Conservation (phyloP, 2,797 vertebrate genomes). For the Triplophysa bombifrons region DNA sequence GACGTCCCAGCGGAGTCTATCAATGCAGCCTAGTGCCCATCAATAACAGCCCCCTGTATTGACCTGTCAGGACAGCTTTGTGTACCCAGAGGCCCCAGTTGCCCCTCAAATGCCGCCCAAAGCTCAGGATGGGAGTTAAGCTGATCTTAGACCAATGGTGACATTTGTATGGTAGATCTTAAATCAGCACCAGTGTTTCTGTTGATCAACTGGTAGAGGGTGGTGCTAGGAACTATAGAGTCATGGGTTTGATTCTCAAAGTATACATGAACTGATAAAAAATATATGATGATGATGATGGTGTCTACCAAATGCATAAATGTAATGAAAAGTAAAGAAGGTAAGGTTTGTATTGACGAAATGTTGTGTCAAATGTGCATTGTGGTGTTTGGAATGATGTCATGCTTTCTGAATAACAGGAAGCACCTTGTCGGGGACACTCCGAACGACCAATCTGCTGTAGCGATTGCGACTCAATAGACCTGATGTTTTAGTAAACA, state of each 20-base stretch:
- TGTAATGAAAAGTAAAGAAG: neutral
- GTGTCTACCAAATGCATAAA: neutral
- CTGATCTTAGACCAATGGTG: slow-evolving; percentile 23
- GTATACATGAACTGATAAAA: neutral
- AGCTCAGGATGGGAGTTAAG: neutral
- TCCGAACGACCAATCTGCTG: slow-evolving; percentile 38
- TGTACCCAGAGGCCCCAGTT: slow-evolving; percentile 61
- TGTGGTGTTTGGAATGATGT: slow-evolving; percentile 44
- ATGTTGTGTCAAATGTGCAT: slow-evolving; percentile 43
- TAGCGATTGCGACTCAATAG: slow-evolving; percentile 22
- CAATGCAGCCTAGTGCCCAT: slow-evolving; percentile 47
- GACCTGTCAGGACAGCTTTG: slow-evolving; percentile 67
- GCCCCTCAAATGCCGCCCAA: slow-evolving; percentile 32
- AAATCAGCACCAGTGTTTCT: too few relatives aligned
- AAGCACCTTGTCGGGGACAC: slow-evolving; percentile 52
- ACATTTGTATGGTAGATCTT: slow-evolving; percentile 11
- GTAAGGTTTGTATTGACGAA: neutral
- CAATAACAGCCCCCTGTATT: slow-evolving; percentile 61
- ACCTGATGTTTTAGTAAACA: neutral
- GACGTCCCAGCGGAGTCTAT: slow-evolving; percentile 38
- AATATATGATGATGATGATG: neutral
- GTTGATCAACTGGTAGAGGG: too few relatives aligned
- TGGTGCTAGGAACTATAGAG: neutral
- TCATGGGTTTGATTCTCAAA: neutral
- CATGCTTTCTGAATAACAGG: slow-evolving; percentile 56